Evolutionary conservation across 2,888 invertebrate species (phyloP).

Genomic region (Prosapia bicincta): DNA sequence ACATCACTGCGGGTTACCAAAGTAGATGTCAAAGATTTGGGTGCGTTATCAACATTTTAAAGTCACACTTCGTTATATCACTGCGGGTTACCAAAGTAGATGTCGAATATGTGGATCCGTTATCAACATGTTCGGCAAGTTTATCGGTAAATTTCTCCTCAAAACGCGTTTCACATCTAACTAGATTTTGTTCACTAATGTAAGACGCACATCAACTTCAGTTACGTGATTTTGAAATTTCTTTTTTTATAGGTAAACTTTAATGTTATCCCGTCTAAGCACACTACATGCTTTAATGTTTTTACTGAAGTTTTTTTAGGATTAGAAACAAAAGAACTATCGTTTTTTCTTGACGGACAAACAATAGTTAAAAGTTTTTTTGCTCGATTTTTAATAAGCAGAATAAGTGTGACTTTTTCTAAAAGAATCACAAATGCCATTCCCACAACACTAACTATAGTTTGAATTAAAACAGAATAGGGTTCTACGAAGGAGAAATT

Average conservation of each 20-base stretch:
- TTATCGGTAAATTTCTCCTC: background rate
- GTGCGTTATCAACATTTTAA: too few relatives aligned
- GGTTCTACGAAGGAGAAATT: too few relatives aligned
- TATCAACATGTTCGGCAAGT: background rate
- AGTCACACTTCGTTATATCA: too few relatives aligned
- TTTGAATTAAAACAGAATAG: too few relatives aligned
- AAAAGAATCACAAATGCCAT: too few relatives aligned
- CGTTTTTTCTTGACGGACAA: background rate
- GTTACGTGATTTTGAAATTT: background rate
- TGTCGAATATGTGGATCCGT: background rate
- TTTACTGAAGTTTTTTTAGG: conserved; percentile 2
- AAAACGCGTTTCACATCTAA: conserved; percentile 1
- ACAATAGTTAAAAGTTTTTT: conserved; percentile 4
- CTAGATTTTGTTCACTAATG: conserved; percentile 1
- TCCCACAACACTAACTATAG: too few relatives aligned
- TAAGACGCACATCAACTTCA: conserved; percentile 6
- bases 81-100: too few relatives aligned
- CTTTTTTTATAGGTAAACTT: background rate
- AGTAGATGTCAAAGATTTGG: too few relatives aligned
- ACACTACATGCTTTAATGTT: background rate
- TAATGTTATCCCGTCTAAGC: background rate
- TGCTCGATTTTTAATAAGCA: too few relatives aligned
- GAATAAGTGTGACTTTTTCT: too few relatives aligned
- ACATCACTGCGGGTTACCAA: too few relatives aligned
- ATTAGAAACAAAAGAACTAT: background rate